phyloP scores from a whole-genome alignment of 2,888 invertebrate genomes.

The Monopis laevigella region DNA sequence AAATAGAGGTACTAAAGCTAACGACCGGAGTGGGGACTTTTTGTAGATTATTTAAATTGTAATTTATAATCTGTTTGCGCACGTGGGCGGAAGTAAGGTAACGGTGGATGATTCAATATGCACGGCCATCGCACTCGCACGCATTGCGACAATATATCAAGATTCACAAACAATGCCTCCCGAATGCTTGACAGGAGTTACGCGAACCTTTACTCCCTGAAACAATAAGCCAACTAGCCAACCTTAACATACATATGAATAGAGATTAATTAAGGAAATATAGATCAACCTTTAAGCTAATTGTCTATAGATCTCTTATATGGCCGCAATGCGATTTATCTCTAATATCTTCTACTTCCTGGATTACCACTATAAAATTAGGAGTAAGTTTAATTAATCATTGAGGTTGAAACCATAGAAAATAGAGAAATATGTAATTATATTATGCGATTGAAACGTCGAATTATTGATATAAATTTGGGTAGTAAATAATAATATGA shows the following conservation, averaged over 20 bases:
- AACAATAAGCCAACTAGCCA: neutral
- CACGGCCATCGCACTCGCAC: slow-evolving; percentile 12
- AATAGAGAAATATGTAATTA: too few relatives aligned
- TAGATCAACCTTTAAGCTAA: too few relatives aligned
- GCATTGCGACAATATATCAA: neutral
- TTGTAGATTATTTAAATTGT: slow-evolving; percentile 7
- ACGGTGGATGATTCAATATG: slow-evolving; percentile 42
- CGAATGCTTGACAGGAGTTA: neutral
- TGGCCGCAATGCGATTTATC: too few relatives aligned
- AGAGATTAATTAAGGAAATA: too few relatives aligned
- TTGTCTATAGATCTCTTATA: too few relatives aligned
- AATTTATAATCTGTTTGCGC: slow-evolving; percentile 11
- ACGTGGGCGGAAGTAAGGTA: slow-evolving; percentile 46
- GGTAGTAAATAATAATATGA: too few relatives aligned
- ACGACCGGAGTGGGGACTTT: neutral
- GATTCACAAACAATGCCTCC: neutral
- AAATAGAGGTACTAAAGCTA: neutral
- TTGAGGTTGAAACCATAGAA: too few relatives aligned
- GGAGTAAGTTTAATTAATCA: too few relatives aligned
- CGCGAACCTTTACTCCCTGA: neutral
- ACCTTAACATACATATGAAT: neutral
- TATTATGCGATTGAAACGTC: too few relatives aligned
- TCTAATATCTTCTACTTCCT: too few relatives aligned
- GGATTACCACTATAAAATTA: too few relatives aligned
- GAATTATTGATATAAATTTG: too few relatives aligned